A percentile compares a stretch with the other conserved stretches of the same genome.
These are phyloP conservation scores for Aepyceros melampus DNA, from an alignment of 2,113 vertebrate species.

Conservation along the genomic window DNA sequence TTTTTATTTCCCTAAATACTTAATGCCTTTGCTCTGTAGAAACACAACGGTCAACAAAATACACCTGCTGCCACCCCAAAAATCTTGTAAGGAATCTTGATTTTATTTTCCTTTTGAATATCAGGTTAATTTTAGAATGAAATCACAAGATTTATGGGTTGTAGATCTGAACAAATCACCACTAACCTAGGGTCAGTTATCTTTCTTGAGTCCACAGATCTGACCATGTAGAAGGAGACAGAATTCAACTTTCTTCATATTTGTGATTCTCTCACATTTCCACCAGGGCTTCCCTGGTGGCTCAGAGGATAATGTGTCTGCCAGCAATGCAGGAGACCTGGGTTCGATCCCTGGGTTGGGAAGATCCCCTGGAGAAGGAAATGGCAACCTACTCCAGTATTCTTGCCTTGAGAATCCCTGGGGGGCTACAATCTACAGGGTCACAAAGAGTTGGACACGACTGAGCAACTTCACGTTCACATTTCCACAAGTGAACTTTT, in stretches of 20 bases:
- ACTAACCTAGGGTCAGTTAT: neutral
- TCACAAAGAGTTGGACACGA: too few relatives aligned
- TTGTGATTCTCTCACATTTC: neutral
- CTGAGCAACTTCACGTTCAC: neutral
- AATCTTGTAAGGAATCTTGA: neutral
- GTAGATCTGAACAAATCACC: neutral
- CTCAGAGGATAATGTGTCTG: too few relatives aligned
- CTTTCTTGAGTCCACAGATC: neutral
- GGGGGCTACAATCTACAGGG: too few relatives aligned
- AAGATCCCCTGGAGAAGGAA: too few relatives aligned
- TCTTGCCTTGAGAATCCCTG: too few relatives aligned
- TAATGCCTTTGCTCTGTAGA: neutral
- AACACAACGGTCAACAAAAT: neutral
- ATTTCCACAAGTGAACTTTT: neutral
- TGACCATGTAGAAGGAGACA: neutral
- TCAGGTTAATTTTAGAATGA: neutral
- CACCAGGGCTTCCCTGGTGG: neutral
- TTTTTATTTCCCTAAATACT: constrained; percentile 19
- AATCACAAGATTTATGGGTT: neutral
- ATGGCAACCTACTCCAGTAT: too few relatives aligned
- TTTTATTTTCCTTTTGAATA: neutral
- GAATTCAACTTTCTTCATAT: neutral
- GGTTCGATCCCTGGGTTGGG: too few relatives aligned
- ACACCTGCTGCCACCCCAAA: neutral
- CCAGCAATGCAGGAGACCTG: too few relatives aligned